Evolutionary conservation across 1,140 invertebrate genomes (phyloP), one percentile per base, ranked within the genome.

Genomic region (Coptotermes formosanus): DNA sequence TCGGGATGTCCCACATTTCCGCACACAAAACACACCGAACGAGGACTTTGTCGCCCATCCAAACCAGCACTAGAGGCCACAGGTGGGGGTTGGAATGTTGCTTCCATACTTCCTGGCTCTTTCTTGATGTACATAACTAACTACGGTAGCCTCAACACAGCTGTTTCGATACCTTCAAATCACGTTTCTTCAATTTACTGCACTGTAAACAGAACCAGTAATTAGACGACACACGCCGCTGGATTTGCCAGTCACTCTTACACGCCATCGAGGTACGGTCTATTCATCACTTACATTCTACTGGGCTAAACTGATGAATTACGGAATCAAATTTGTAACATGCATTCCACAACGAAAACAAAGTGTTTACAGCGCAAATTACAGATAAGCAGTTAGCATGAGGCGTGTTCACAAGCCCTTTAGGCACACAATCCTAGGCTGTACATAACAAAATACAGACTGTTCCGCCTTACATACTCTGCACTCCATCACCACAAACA

Each of bases 21-120:
- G 91, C 97, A 98, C 25, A 98, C 96, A 91, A 97, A 98, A 92
- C 97, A 98, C 86, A 95, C 89, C 75, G 88, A 87, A 82, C 84
- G 86, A 64, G 38, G 82, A 48, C 32, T 82, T 84, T 86, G 86
- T 19, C 23, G 45, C 32, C 85, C 86, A 52, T 85, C 81, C 38
- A 82, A 25, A n/a, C 69, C 52, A 32, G 32, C 21, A 38, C 43
- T 32, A 16, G 48, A 44, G 64, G 75, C 19, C 48, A 83, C 45
- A 43, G 86, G 86, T 55, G 86, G 86, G 32, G 84, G 30, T 59
- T 87, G 86, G 21, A 85, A 84, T n/a, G 82, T 32, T 87, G 89
- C 90, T 85, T 92, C 91, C 81, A 90, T 89, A 88, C 90, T 90
- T 30, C 64, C 64, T 86, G 90, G 88, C 87, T 92, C 91, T 90